Base-by-base conservation (phyloP, 2,113 vertebrate genomes). In the Hydrochoerus hydrochaeris region DNA sequence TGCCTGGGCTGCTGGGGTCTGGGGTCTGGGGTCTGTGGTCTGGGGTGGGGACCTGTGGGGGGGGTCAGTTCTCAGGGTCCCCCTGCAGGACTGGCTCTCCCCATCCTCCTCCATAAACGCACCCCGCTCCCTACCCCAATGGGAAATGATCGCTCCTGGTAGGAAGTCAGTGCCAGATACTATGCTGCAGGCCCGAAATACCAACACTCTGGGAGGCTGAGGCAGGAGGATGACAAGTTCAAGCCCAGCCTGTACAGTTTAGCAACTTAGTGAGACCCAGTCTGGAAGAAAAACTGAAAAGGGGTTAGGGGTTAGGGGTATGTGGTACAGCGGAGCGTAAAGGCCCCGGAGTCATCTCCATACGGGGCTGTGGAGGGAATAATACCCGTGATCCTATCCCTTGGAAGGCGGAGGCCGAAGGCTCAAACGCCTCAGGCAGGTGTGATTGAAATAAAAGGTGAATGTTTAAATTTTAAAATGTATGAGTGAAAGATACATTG, bases 1-100 rank as follows among this genome's bases (percentile, higher is more conserved):
- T 98, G 95, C 96, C 75, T 67, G 26, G 3, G 16, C 78, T 4
- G 54, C 7, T 9, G 65, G 85, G 86, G n/a, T n/a, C n/a, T n/a
- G n/a, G n/a, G n/a, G n/a, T n/a, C 13, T 62, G 75, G 88, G 82
- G 92, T 93, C n/a, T n/a, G n/a, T n/a, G n/a, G n/a, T n/a, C 13
- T 62, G 75, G 88, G 82, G 92, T 93, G n/a, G n/a, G n/a, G n/a
- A n/a, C n/a, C n/a, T n/a, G n/a, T n/a, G n/a, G n/a, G n/a, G n/a
- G n/a, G n/a, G n/a, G n/a, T n/a, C n/a, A n/a, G 78, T 19, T 22
- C 16, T 30, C 60, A 6, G 28, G 32, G 52, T 26, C 58, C 57
- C 0, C 58, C 57, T 0, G 19, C 57, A 58, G 57, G 17, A 58
- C 57, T 58, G 17, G 57, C 57, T 58, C 57, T 20, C 2, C 1